Base-by-base conservation (phyloP, 1,140 invertebrate species). In the Globodera rostochiensis region DNA sequence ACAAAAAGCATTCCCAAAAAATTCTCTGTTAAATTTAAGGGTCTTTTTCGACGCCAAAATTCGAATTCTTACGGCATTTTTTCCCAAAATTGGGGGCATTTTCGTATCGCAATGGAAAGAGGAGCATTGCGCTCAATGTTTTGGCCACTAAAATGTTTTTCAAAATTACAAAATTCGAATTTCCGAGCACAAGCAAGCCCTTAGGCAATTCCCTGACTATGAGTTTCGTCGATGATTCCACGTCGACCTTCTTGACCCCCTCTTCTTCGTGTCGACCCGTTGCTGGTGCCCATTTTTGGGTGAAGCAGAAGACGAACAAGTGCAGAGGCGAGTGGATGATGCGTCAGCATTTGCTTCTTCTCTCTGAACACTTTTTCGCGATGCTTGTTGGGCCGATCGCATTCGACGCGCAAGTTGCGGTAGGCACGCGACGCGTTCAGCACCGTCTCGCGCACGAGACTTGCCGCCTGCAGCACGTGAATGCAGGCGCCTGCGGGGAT, bases 401-500 rank as follows among this genome's bases (percentile, higher is more conserved):
- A 78, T 4, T 86, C 84, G 19, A 81, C 74, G 60, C 84, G 83
- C 45, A 79, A 64, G 45, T 85, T 71, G 36, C 88, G 87, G 60
- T 89, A 90, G 13, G 86, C 85, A 19, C 88, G 82, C 25, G 86
- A 88, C 3, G 88, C 88, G 74, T 90, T 90, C 45, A 88, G 66
- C 49, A 86, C 88, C n/a, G 87, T 90, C 36, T 86, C 94, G 80
- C 97, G 92, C 46, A 98, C 94, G 49, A 99, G 91, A 45, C 94
- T 94, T 7, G 97, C 94, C 74, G 98, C 90, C 85, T 94, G 93
- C 83, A 93, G 92, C 85, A 94, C 93, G 84, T 94, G 93, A 57
- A 47, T 9, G 70, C 69, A 53, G 6, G 53, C 57, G 46, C 66
- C 19, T 80, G 49, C 13, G 67, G 71, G 75, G 45, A 50, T 66